phyloP scores from a whole-genome alignment of 1,140 invertebrate genomes.

The Macrocentrus cingulum region DNA sequence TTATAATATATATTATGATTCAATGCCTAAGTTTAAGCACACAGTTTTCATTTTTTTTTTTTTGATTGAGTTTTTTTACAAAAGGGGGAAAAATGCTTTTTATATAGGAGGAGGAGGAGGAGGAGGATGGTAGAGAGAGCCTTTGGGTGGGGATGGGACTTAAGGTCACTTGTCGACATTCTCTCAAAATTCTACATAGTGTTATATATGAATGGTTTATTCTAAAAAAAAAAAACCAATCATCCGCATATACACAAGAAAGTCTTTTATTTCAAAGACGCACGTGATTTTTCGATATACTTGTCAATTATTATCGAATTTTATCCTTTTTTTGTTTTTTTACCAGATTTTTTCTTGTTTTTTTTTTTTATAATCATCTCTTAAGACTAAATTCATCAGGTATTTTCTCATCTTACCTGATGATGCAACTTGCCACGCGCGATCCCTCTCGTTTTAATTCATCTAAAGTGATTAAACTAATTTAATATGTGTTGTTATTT shows the following conservation, averaged over 20 bases:
- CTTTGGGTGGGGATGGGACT: slow-evolving; percentile 23
- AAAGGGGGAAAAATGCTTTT: not conserved
- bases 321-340: slow-evolving; percentile 12
- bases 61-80: not conserved
- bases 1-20: not conserved
- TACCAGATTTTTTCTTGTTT: not conserved
- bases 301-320: slow-evolving; percentile 14
- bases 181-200: slow-evolving; percentile 34
- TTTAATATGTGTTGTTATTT: not conserved
- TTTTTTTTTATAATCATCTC: slow-evolving; percentile 27
- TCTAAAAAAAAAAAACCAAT: too few species aligned
- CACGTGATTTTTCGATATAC: slow-evolving; percentile 19
- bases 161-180: slow-evolving; percentile 46
- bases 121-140: slow-evolving; percentile 5
- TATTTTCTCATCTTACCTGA: slow-evolving; percentile 28
- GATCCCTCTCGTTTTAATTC: too few species aligned
- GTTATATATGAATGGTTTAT: too few species aligned
- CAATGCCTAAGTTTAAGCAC: slow-evolving; percentile 15
- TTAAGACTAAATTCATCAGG: slow-evolving; percentile 42
- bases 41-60: slow-evolving; percentile 1
- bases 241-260: too few species aligned
- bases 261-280: too few species aligned
- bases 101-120: not conserved
- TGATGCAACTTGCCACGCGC: slow-evolving; percentile 16
- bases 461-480: too few species aligned